phyloP scores from a whole-genome alignment of 1,140 invertebrate species.

The Bombyx mori region ASM3026992v2 NC_085119.1:10930501-10931000 shows the following conservation, averaged over 20 bases:
- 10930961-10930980: constrained; percentile 54
- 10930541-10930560: too few species aligned
- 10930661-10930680: constrained; percentile 14
- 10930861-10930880: constrained; percentile 52
- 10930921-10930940: constrained; percentile 47
- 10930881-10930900: constrained; percentile 60
- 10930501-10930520: too few species aligned
- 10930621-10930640: constrained; percentile 26
- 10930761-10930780: constrained; percentile 70
- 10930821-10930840: constrained; percentile 65
- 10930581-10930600: too few species aligned
- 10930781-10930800: constrained; percentile 58
- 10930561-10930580: too few species aligned
- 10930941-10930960: constrained; percentile 45
- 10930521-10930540: too few species aligned
- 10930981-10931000: constrained; percentile 86
- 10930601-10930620: constrained; percentile 17
- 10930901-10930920: constrained; percentile 60
- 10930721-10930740: constrained; percentile 27
- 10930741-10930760: constrained; percentile 52
- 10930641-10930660: constrained; percentile 63
- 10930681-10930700: too few species aligned
- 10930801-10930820: constrained; percentile 60
- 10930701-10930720: constrained; percentile 8
- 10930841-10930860: constrained; percentile 55